Evolutionary conservation across 1,140 invertebrate species (phyloP), one percentile per base, ranked within the genome.

Genomic region (Hypothenemus hampei): DNA sequence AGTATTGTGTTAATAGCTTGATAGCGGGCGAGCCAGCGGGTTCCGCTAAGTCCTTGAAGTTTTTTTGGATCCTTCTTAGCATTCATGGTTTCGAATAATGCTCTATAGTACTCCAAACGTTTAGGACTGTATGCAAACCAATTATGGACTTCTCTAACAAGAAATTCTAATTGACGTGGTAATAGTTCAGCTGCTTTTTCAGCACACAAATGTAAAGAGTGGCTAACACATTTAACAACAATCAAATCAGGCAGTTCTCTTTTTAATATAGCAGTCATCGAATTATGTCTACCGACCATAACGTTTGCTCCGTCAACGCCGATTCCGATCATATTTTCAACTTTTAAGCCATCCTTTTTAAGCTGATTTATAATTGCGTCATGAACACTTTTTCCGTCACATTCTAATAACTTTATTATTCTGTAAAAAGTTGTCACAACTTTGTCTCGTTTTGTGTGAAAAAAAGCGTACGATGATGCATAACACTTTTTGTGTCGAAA

Each of bases 101-200:
- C 16, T 55, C 46, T 58, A 50, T 59, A 65, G 20, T 61, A 13
- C 5, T 62, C 57, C 45, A 63, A 53, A 2, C 67, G 52, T 58
- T 69, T 70, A n/a, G 65, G 60, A 19, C 65, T 70, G 22, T 64
- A 57, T 10, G 64, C 65, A 57, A 71, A 71, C 53, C 60, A 71
- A 40, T 61, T 68, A 50, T 69, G 62, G 4, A 51, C 51, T 60
- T 69, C 65, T 43, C 59, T 62, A n/a, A 69, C 60, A 22, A 15
- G 8, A 11, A 11, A 15, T 36, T 41, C 39, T 6, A 41, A 8
- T 46, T 31, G 23, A 8, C 36, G 39, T n/a, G 63, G 60, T 37
- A 66, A 54, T 43, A 36, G 16, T 7, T 52, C 37, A 33, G 56
- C 52, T 24, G 65, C 58, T 20, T 67, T 46, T 52, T 63, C 57